Evolutionary conservation across 2,888 invertebrate species (phyloP).

Genomic region (Pilophorus perplexus): DNA sequence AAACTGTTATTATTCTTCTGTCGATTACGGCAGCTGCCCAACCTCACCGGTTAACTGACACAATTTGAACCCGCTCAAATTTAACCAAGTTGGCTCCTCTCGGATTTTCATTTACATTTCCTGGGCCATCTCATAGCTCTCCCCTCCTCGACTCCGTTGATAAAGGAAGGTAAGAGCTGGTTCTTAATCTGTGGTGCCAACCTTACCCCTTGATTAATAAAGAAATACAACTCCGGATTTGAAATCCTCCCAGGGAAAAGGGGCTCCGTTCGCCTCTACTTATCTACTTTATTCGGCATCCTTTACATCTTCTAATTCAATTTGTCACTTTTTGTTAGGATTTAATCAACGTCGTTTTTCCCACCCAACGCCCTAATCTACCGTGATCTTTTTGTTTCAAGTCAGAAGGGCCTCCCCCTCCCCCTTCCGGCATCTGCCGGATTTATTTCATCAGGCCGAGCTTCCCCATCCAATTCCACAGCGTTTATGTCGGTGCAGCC

Average conservation of each 20-base stretch:
- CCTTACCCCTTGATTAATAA: slow-evolving; percentile 40
- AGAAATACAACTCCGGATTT: slow-evolving; percentile 39
- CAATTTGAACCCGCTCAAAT: no score
- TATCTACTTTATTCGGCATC: slow-evolving; percentile 37
- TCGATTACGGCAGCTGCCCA: no score
- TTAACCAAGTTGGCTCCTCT: no score
- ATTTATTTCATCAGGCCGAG: slow-evolving; percentile 14
- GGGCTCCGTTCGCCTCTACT: slow-evolving; percentile 14
- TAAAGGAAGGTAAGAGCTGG: slow-evolving; percentile 1
- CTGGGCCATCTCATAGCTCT: neutral
- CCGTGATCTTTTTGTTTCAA: slow-evolving; percentile 37
- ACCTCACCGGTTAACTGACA: no score
- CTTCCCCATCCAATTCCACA: no score
- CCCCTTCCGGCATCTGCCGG: neutral
- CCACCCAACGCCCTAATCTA: slow-evolving; percentile 29
- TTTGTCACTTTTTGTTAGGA: slow-evolving; percentile 43
- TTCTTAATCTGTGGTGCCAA: slow-evolving; percentile 36
- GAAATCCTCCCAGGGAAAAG: slow-evolving; percentile 20
- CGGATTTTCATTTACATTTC: no score
- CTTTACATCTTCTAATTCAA: slow-evolving; percentile 41
- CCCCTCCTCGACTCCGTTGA: slow-evolving; percentile 2
- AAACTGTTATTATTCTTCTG: no score
- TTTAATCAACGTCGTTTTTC: slow-evolving; percentile 35
- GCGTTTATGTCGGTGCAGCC: no score
- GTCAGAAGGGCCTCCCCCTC: neutral